Conservation (phyloP, 2,113 vertebrate genomes). For the Crypturellus undulatus region DNA sequence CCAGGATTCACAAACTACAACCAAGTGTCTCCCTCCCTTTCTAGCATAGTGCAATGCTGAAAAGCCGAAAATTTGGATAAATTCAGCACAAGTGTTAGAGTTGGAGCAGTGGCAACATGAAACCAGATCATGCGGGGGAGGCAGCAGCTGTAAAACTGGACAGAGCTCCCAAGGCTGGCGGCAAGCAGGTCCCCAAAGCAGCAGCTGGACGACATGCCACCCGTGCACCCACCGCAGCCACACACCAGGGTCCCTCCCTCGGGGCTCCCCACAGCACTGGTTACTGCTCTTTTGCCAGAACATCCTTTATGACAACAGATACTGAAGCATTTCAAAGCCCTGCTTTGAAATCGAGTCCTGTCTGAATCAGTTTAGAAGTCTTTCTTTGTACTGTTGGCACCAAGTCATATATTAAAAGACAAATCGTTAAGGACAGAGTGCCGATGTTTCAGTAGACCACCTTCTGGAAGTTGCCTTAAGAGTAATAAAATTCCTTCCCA, state of each 20-base stretch:
- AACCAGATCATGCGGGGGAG: neutral
- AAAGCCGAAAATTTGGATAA: neutral
- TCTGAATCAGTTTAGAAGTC: neutral
- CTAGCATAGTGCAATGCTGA: neutral
- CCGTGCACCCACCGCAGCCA: accelerated
- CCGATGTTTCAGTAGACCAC: neutral
- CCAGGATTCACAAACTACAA: neutral
- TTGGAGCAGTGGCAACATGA: neutral
- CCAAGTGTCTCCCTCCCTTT: neutral
- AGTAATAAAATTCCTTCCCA: neutral
- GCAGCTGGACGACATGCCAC: neutral
- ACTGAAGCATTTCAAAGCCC: neutral
- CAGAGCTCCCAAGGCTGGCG: neutral
- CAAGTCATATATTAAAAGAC: neutral
- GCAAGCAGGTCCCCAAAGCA: neutral
- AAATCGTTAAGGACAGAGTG: neutral
- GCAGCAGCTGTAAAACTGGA: neutral
- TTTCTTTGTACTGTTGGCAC: neutral
- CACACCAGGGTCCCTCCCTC: neutral
- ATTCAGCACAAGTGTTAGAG: neutral
- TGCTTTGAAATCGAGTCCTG: neutral
- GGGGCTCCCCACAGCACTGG: neutral
- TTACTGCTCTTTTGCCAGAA: neutral
- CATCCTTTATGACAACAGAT: neutral
- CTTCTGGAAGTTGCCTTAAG: neutral